phyloP scores from a whole-genome alignment of 2,888 invertebrate species.

The Neria commutata region DNA sequence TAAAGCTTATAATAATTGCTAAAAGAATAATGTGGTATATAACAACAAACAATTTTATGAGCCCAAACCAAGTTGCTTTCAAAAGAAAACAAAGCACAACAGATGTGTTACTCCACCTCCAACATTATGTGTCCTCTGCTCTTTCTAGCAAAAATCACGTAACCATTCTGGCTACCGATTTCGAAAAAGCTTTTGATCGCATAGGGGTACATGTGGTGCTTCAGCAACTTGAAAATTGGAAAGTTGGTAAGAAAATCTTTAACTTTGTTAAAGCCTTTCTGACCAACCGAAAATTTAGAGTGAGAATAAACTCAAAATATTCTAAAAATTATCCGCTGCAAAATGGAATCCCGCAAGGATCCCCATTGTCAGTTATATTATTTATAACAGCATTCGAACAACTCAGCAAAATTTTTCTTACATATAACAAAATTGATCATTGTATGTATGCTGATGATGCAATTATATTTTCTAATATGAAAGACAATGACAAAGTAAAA shows the following conservation, averaged over 20 bases:
- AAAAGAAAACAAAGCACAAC: conserved; percentile 12
- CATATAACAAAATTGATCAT: conserved; percentile 14
- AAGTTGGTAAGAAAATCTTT: conserved; percentile 9
- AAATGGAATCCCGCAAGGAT: conserved; percentile 7
- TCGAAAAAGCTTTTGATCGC: conserved; percentile 22
- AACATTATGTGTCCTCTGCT: conserved; percentile 10
- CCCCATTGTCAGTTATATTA: conserved; percentile 10
- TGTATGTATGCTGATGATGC: conserved; percentile 19
- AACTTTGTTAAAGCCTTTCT: conserved; percentile 5
- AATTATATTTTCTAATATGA: conserved; percentile 10
- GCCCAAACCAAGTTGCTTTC: conserved; percentile 15
- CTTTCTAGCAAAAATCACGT: conserved; percentile 24
- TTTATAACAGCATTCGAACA: conserved; percentile 12
- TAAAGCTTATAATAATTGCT: too few species aligned
- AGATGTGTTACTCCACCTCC: conserved; percentile 7
- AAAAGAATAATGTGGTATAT: conserved; percentile 11
- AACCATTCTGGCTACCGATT: conserved; percentile 18
- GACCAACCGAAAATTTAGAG: conserved; percentile 4
- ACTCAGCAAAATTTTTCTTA: conserved; percentile 9
- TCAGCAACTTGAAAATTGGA: conserved; percentile 12
- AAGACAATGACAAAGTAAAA: background rate
- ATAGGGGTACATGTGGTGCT: conserved; percentile 16
- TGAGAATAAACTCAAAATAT: background rate
- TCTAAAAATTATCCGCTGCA: background rate
- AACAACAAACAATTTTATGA: conserved; percentile 3